Conservation (phyloP, 2,113 vertebrate species). For the Pseudopodoces humilis region DNA sequence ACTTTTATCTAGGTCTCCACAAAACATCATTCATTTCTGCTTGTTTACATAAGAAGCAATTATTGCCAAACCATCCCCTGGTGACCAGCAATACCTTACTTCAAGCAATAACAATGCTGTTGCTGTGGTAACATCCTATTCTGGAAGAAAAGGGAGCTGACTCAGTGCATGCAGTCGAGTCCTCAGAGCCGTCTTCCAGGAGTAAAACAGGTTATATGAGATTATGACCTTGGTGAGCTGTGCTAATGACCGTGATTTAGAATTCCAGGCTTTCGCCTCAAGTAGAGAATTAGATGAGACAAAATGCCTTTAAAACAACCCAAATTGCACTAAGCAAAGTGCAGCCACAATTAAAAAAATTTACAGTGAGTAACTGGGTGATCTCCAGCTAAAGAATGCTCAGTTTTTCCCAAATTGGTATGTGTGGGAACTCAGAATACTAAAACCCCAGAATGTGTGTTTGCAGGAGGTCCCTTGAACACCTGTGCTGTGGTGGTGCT, state of each 20-base stretch:
- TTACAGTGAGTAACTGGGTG: background rate
- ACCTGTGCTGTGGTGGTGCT: background rate
- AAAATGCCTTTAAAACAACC: background rate
- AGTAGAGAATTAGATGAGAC: background rate
- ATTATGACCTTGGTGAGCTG: background rate
- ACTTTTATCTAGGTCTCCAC: background rate
- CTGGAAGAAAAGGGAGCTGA: background rate
- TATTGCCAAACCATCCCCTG: background rate
- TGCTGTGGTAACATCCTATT: background rate
- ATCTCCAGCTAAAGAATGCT: background rate
- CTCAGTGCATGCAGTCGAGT: background rate
- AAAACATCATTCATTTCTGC: background rate
- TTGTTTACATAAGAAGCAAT: background rate
- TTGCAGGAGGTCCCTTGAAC: background rate
- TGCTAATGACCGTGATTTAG: background rate
- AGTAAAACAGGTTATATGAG: conserved; percentile 29
- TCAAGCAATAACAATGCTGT: background rate
- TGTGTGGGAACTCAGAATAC: background rate
- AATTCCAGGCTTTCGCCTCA: conserved; percentile 14
- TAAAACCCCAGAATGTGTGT: background rate
- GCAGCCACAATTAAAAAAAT: background rate
- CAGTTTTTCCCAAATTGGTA: background rate
- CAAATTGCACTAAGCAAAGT: background rate
- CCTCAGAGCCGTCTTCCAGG: background rate
- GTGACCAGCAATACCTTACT: background rate